phyloP scores from a whole-genome alignment of 1,140 invertebrate species.

The Cyphomyrmex costatus region DNA sequence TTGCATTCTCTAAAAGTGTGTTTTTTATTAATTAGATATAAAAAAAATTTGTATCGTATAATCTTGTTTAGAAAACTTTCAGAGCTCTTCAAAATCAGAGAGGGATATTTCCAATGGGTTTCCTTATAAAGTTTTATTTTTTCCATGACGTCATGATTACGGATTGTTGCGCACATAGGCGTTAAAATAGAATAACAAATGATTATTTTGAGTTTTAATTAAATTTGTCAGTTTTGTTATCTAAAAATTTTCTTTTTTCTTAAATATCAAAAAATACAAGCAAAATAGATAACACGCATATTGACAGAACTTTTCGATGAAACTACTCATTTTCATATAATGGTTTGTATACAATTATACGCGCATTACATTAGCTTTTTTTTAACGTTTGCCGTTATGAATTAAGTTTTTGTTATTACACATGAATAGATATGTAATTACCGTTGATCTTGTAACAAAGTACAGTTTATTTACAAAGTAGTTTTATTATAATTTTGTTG shows the following conservation, averaged over 20 bases:
- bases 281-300: neutral
- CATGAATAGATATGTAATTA: conserved; percentile 5
- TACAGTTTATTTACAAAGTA: conserved; percentile 40
- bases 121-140: neutral
- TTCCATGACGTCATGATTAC: neutral
- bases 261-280: neutral
- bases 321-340: neutral
- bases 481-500: conserved; percentile 37
- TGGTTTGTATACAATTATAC: conserved; percentile 2
- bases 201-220: neutral
- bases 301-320: neutral
- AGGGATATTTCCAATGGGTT: neutral
- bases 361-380: neutral
- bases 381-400: neutral
- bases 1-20: too few relatives aligned
- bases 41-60: too few relatives aligned
- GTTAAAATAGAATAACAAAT: neutral
- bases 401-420: conserved; percentile 23
- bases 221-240: neutral
- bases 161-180: too few relatives aligned
- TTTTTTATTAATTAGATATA: too few relatives aligned
- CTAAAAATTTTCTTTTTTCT: conserved; percentile 16
- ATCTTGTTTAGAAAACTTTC: too few relatives aligned
- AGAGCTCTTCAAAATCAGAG: too few relatives aligned
- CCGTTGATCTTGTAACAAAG: conserved; percentile 6